Conservation (phyloP, 1,140 invertebrate genomes). For the Thaumetopoea pityocampa region DNA sequence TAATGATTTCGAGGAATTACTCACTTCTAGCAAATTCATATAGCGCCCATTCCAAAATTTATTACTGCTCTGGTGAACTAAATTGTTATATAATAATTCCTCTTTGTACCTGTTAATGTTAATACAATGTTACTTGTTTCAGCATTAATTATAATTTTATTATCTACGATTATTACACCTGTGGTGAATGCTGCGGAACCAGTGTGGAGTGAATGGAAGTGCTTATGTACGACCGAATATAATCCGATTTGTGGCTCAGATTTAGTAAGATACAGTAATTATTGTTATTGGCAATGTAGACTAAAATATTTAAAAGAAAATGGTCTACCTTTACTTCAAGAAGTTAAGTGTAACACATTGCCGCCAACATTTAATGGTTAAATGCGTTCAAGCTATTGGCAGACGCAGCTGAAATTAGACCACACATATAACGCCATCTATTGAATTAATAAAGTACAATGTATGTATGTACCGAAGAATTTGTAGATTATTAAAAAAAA, state of each 20-base stretch:
- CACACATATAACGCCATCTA: too few relatives aligned
- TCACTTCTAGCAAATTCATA: too few relatives aligned
- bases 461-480: too few relatives aligned
- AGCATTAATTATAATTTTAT: slow-evolving; percentile 14
- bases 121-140: slow-evolving; percentile 17
- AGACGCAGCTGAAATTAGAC: too few relatives aligned
- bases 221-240: slow-evolving; percentile 29
- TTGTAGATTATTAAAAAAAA: too few relatives aligned
- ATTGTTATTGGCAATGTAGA: slow-evolving; percentile 27
- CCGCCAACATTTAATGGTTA: slow-evolving; percentile 9
- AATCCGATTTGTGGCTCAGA: slow-evolving; percentile 33
- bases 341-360: slow-evolving; percentile 18
- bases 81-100: too few relatives aligned
- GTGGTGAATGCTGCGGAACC: background rate
- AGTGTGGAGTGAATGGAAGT: slow-evolving; percentile 25
- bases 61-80: too few relatives aligned
- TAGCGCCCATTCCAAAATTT: too few relatives aligned
- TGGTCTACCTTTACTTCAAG: slow-evolving; percentile 13
- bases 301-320: slow-evolving; percentile 12
- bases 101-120: too few relatives aligned
- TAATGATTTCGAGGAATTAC: too few relatives aligned
- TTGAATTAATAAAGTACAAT: too few relatives aligned
- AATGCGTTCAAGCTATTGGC: background rate
- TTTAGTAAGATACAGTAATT: slow-evolving; percentile 27
- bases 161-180: background rate